Conservation (phyloP, 2,888 invertebrate genomes). For the Willowsia nigromaculata region DNA sequence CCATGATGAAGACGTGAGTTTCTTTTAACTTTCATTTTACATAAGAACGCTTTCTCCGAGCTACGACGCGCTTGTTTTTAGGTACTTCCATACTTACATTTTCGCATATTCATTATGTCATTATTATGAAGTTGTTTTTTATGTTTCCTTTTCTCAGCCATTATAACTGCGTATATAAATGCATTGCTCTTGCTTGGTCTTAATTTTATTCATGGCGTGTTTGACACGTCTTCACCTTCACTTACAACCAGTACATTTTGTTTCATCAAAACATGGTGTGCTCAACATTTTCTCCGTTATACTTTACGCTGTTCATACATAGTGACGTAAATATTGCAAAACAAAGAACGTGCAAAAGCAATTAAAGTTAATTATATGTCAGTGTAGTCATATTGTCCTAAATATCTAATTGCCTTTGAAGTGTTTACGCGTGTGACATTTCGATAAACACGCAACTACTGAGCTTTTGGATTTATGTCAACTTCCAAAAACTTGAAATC, state of each 20-base stretch:
- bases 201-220: constrained; percentile 65
- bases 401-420: constrained; percentile 22
- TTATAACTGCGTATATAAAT: not conserved
- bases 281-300: not conserved
- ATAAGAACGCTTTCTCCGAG: constrained; percentile 46
- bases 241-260: not conserved
- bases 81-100: not conserved
- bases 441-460: not conserved
- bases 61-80: constrained; percentile 31
- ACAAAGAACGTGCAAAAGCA: not conserved
- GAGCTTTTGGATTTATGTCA: not conserved
- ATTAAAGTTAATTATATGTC: not conserved
- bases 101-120: not conserved
- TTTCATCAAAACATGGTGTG: not conserved
- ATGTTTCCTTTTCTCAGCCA: not conserved
- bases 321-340: not conserved
- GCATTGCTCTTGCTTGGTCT: not conserved
- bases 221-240: constrained; percentile 56
- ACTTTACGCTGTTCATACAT: not conserved
- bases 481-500: not conserved
- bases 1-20: constrained; percentile 96
- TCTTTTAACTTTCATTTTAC: constrained; percentile 55
- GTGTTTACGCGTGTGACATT: not conserved
- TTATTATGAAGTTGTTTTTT: not conserved
- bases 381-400: not conserved